Evolutionary conservation across 2,888 invertebrate genomes (phyloP).

Genomic region (Dicyrtomina minuta): DNA sequence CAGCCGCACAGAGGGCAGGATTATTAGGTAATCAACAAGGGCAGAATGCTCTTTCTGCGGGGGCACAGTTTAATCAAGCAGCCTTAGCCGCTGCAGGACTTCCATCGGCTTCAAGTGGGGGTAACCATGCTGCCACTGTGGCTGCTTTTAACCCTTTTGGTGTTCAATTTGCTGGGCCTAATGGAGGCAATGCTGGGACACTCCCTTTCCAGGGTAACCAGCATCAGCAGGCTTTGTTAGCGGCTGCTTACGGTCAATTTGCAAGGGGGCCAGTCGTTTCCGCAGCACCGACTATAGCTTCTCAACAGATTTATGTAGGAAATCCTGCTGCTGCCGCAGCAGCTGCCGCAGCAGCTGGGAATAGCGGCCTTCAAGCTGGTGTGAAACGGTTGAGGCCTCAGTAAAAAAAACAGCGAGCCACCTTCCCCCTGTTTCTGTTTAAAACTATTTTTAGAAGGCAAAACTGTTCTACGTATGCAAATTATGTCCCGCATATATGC

Average conservation of each 20-base stretch:
- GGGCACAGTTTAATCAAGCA: constrained; percentile 55
- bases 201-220: constrained; percentile 46
- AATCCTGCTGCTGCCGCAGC: constrained; percentile 53
- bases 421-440: constrained; percentile 4
- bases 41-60: constrained; percentile 33
- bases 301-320: constrained; percentile 51
- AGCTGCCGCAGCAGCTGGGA: constrained; percentile 54
- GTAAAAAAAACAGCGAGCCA: constrained; percentile 6
- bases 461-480: neutral
- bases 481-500: too few species aligned
- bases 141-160: constrained; percentile 52
- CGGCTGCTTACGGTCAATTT: constrained; percentile 52
- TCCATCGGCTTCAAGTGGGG: constrained; percentile 33
- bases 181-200: constrained; percentile 40
- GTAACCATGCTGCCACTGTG: constrained; percentile 49
- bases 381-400: constrained; percentile 52
- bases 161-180: constrained; percentile 50
- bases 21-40: constrained; percentile 43
- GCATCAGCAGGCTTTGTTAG: constrained; percentile 47
- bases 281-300: constrained; percentile 45
- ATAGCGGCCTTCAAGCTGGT: constrained; percentile 45
- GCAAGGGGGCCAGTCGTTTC: constrained; percentile 42
- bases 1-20: constrained; percentile 51
- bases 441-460: neutral
- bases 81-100: constrained; percentile 57